Evolutionary conservation across 2,888 invertebrate species (phyloP).

Genomic region (Fragum sueziense): DNA sequence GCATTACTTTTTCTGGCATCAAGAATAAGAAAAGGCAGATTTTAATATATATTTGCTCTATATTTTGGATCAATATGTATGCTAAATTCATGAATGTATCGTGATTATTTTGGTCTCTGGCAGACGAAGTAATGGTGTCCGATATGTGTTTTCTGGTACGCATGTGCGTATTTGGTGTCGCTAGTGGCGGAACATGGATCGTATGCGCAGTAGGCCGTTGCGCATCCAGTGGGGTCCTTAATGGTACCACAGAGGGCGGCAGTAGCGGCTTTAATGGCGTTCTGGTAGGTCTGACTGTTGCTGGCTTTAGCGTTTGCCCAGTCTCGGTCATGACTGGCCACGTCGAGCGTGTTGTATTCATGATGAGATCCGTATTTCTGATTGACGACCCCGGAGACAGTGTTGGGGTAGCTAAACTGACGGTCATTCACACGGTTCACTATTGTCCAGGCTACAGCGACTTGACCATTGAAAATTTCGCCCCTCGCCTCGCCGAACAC

Average conservation of each 20-base stretch:
- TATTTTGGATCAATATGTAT: too few relatives aligned
- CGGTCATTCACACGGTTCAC: conserved; percentile 34
- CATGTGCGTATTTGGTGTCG: neutral
- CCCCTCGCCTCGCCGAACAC: conserved; percentile 49
- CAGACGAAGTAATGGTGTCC: conserved; percentile 27
- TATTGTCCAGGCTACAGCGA: conserved; percentile 42
- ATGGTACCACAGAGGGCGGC: conserved; percentile 32
- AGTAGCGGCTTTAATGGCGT: conserved; percentile 29
- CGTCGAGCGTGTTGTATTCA: conserved; percentile 41
- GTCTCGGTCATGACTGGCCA: neutral
- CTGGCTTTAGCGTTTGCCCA: conserved; percentile 28
- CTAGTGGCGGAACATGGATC: conserved; percentile 36
- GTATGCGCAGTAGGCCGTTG: conserved; percentile 30
- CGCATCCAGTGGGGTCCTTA: conserved; percentile 38
- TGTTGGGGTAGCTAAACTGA: conserved; percentile 32
- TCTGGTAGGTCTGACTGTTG: conserved; percentile 20
- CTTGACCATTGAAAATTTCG: conserved; percentile 25
- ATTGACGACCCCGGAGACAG: conserved; percentile 25
- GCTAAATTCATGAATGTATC: too few relatives aligned
- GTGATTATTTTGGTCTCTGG: neutral
- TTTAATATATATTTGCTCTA: too few relatives aligned
- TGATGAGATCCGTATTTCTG: conserved; percentile 21
- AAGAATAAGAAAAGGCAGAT: too few relatives aligned
- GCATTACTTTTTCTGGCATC: too few relatives aligned
- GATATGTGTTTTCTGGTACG: conserved; percentile 5